Conservation (phyloP, 1,140 invertebrate species). For the Megalonaias nervosa region DNA sequence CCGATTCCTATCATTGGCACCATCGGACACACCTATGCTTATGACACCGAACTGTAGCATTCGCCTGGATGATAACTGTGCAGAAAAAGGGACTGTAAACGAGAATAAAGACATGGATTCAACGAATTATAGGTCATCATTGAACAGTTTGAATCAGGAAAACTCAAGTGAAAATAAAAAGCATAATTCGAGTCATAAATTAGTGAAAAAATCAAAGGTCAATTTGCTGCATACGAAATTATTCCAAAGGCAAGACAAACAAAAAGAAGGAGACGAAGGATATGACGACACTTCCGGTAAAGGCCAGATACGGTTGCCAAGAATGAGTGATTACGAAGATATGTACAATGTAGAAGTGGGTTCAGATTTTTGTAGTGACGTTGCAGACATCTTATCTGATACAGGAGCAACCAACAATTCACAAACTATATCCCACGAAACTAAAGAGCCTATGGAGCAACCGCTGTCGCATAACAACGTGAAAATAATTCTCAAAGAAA, state of each 20-base stretch:
- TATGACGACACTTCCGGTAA: background rate
- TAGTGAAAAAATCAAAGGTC: constrained; percentile 2
- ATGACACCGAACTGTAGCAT: no score
- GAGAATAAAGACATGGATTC: background rate
- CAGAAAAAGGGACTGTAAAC: background rate
- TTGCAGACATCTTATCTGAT: no score
- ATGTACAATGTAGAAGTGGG: no score
- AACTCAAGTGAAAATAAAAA: no score
- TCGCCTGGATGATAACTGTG: background rate
- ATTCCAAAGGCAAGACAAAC: background rate
- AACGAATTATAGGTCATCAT: background rate
- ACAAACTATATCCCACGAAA: no score
- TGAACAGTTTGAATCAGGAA: no score
- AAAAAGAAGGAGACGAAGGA: constrained; percentile 6
- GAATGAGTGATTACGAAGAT: constrained; percentile 32
- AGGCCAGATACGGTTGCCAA: constrained; percentile 32
- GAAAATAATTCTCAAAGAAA: no score
- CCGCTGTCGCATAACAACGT: no score
- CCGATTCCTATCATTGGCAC: constrained; percentile 43
- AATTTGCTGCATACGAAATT: constrained; percentile 33
- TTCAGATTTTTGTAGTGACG: no score
- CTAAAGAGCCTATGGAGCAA: no score
- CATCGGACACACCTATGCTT: background rate
- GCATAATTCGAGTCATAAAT: no score
- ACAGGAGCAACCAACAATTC: no score